Conservation (phyloP, 2,797 vertebrate genomes). For the Rhabdomys pumilio region DNA sequence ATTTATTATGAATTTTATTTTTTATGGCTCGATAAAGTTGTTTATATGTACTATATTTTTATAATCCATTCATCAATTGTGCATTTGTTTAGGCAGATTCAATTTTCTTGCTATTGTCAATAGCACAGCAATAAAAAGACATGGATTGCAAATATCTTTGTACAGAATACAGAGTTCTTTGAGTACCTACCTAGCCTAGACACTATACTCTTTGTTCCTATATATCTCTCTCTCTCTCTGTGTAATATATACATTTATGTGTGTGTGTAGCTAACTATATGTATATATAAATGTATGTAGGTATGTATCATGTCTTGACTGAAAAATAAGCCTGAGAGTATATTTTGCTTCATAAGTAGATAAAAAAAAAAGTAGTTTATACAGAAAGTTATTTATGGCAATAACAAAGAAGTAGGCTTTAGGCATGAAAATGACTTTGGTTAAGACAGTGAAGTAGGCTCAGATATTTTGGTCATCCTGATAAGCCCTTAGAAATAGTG, state of each 20-base stretch:
- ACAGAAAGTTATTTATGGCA: slow-evolving; percentile 48
- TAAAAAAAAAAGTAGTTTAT: slow-evolving; percentile 45
- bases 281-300: background rate
- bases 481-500: no score
- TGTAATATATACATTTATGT: background rate
- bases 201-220: background rate
- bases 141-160: background rate
- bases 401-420: no score
- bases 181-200: background rate
- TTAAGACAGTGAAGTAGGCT: no score
- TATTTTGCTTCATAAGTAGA: slow-evolving; percentile 67
- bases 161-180: background rate
- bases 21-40: background rate
- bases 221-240: background rate
- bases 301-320: slow-evolving; percentile 23
- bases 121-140: background rate
- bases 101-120: background rate
- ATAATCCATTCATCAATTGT: background rate
- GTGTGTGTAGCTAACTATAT: background rate
- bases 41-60: background rate
- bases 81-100: background rate
- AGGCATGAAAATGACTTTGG: no score
- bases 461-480: no score
- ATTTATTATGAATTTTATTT: background rate
- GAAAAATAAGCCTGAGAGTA: slow-evolving; percentile 23